Conservation (phyloP, 1,140 invertebrate genomes). For the Drosophila nigromelanica region DNA sequence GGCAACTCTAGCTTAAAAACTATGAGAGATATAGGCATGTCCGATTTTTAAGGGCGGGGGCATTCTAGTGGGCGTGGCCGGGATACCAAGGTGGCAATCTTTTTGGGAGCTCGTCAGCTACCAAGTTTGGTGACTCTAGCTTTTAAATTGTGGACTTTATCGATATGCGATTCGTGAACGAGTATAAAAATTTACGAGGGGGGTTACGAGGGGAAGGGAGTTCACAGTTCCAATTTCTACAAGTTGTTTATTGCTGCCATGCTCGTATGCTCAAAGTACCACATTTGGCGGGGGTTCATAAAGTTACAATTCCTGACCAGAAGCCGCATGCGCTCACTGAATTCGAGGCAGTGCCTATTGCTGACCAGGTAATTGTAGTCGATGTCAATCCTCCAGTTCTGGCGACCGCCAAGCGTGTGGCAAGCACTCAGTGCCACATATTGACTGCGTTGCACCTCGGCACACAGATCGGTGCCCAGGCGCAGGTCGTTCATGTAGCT, state of each 20-base stretch:
- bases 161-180: too few relatives aligned
- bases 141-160: too few relatives aligned
- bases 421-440: constrained; percentile 3
- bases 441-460: constrained; percentile 2
- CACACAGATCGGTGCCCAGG: constrained; percentile 1
- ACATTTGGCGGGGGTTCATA: constrained; percentile 3
- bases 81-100: too few relatives aligned
- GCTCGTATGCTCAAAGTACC: constrained; percentile 7
- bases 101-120: too few relatives aligned
- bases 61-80: too few relatives aligned
- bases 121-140: too few relatives aligned
- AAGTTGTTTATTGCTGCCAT: neutral
- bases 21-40: too few relatives aligned
- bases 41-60: too few relatives aligned
- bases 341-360: constrained; percentile 17
- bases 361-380: constrained; percentile 14
- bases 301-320: neutral
- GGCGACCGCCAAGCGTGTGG: constrained; percentile 16
- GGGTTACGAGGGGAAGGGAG: too few relatives aligned
- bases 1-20: too few relatives aligned
- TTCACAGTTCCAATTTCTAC: neutral
- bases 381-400: constrained; percentile 22
- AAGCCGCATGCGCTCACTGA: neutral
- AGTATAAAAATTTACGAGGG: too few relatives aligned
- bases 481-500: constrained; percentile 23